Base-by-base conservation (phyloP, 2,888 invertebrate genomes). In the Pyrochroa serraticornis region DNA sequence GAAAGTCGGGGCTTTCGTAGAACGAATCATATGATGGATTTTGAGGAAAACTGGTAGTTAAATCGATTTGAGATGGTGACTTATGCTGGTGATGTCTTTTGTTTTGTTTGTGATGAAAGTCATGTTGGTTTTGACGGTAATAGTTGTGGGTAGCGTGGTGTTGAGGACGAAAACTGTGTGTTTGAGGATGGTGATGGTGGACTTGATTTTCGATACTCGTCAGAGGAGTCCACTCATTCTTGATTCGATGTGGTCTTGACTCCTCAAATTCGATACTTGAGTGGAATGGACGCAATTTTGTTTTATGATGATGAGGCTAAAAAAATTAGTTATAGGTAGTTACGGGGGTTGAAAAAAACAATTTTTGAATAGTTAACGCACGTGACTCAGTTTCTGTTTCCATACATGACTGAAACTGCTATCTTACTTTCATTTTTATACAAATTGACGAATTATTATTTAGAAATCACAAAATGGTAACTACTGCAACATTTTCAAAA, bases 301-400 rank as follows among this genome's bases (percentile, higher is more conserved):
- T 7, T 47, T 36, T 36, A 10, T 41, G 35, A 9, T 39, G 50
- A 35, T 50, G 13, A 9, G 13, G 33, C 42, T 42, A 31, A n/a
- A n/a, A n/a, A n/a, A n/a, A n/a, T n/a, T n/a, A n/a, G n/a, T n/a
- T n/a, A n/a, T n/a, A n/a, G n/a, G n/a, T n/a, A n/a, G n/a, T n/a
- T n/a, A n/a, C n/a, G n/a, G 7, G n/a, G 12, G n/a, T n/a, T 42
- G 2, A 22, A 42, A n/a, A 8, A 41, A 22, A 22, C 3, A 22
- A 22, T 3, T 22, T 22, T 22, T 22, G 22, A 22, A 22, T n/a
- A n/a, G 22, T 5, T 22, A 2, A 22, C 22, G 22, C 22, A 22
- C 22, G 9, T 31, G 7, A 22, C 30, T 42, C 32, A 32, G 32
- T 43, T 5, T 43, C 13, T 32, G n/a, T n/a, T n/a, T n/a, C n/a